phyloP scores from a whole-genome alignment of 1,140 invertebrate genomes.

The Calephelis nemesis region DNA sequence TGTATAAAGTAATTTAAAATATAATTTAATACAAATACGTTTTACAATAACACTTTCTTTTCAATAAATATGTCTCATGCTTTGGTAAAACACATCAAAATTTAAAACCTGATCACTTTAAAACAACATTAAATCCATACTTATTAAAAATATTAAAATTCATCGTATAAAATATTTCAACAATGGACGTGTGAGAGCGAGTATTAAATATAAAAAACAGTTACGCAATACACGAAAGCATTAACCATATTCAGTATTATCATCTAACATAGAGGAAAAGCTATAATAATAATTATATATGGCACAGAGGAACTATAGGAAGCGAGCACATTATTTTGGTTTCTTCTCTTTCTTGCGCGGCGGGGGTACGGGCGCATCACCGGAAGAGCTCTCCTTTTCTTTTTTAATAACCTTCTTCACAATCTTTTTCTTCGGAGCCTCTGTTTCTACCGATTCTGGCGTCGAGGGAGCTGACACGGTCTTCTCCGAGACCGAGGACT shows the following conservation, averaged over 20 bases:
- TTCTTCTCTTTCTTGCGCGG: conserved; percentile 79
- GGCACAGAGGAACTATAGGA: conserved; percentile 70
- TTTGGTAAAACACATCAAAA: conserved; percentile 54
- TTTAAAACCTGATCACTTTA: conserved; percentile 45
- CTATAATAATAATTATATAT: conserved; percentile 48
- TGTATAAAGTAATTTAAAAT: conserved; percentile 46
- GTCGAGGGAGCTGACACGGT: conserved; percentile 35
- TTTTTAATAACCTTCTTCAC: conserved; percentile 71
- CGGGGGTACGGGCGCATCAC: conserved; percentile 71
- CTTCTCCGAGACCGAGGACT: conserved; percentile 48
- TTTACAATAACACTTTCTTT: conserved; percentile 50
- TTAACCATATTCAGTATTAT: conserved; percentile 50
- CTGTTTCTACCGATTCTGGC: conserved; percentile 33
- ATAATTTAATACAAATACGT: conserved; percentile 68
- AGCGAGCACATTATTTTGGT: conserved; percentile 66
- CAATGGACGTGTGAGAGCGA: conserved; percentile 57
- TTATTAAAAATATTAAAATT: conserved; percentile 43
- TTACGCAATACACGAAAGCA: conserved; percentile 68
- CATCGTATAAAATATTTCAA: conserved; percentile 47
- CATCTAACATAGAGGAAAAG: conserved; percentile 52
- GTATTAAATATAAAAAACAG: conserved; percentile 56
- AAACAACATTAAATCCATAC: conserved; percentile 41
- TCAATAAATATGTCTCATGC: conserved; percentile 59
- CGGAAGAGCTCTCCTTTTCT: conserved; percentile 58
- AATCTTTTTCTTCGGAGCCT: conserved; percentile 64